Conservation (phyloP, 2,113 vertebrate species). For the Brachypodius melanocephalos region DNA sequence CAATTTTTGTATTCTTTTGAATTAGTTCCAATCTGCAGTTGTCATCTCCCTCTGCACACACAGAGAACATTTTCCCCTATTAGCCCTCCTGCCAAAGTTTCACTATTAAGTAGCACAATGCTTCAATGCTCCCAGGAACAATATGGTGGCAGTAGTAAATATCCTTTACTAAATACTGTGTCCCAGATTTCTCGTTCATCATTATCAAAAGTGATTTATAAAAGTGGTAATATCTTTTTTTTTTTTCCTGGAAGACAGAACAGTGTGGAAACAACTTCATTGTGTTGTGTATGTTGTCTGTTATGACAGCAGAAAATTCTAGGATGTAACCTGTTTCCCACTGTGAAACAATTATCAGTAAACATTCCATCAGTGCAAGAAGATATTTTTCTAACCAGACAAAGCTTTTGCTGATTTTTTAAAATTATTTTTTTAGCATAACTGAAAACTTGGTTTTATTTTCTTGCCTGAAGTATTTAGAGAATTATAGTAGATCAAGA, state of each 20-base stretch:
- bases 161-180: background rate
- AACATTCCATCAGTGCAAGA: background rate
- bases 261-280: background rate
- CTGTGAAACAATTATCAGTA: background rate
- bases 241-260: background rate
- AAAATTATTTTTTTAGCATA: background rate
- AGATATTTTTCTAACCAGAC: slow-evolving; percentile 1
- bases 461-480: background rate
- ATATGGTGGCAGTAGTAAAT: background rate
- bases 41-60: background rate
- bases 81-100: background rate
- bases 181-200: background rate
- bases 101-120: background rate
- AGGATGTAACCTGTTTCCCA: background rate
- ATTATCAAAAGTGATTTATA: background rate
- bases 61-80: background rate
- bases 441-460: background rate
- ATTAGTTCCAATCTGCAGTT: background rate
- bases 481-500: background rate
- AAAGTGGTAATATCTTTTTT: background rate
- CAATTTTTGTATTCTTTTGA: background rate
- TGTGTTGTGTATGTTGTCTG: background rate
- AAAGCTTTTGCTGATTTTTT: background rate
- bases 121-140: background rate
- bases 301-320: background rate